These are phyloP conservation scores for Idaea aversata DNA, from an alignment of 2,888 invertebrate species.

Conservation along the genomic window DNA sequence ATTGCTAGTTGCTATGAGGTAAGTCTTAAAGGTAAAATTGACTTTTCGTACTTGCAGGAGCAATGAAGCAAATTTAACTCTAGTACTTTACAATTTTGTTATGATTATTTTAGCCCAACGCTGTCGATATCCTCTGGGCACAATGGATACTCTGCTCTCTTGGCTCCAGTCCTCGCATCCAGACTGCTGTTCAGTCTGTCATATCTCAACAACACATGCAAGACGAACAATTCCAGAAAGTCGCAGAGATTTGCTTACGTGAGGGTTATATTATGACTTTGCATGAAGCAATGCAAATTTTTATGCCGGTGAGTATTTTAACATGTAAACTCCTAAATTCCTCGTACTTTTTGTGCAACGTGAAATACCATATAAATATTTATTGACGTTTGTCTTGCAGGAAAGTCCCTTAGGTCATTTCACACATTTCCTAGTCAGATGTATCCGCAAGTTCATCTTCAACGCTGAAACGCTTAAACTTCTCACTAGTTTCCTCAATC, in stretches of 20 bases:
- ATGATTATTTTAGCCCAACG: constrained; percentile 78
- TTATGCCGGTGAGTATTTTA: constrained; percentile 81
- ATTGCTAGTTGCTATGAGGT: constrained; percentile 87
- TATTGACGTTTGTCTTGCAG: constrained; percentile 60
- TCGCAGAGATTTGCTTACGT: constrained; percentile 77
- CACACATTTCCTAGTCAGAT: constrained; percentile 80
- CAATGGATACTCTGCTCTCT: constrained; percentile 78
- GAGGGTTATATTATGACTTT: constrained; percentile 81
- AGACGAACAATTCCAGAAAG: constrained; percentile 61
- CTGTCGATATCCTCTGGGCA: constrained; percentile 81
- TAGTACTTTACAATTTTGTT: not conserved
- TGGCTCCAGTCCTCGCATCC: constrained; percentile 41
- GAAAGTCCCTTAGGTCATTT: constrained; percentile 82
- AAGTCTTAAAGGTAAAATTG: constrained; percentile 11
- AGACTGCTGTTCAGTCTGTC: constrained; percentile 44
- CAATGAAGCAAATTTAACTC: not conserved
- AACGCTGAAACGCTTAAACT: constrained; percentile 62
- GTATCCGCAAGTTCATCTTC: constrained; percentile 69
- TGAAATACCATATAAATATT: no score
- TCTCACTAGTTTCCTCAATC: constrained; percentile 57
- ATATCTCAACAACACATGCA: constrained; percentile 49
- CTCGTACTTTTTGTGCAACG: no score
- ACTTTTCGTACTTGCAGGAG: not conserved
- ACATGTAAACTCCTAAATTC: not conserved
- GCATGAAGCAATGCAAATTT: constrained; percentile 84